phyloP scores from a whole-genome alignment of 2,797 vertebrate genomes.

The Myotis myotis region DNA sequence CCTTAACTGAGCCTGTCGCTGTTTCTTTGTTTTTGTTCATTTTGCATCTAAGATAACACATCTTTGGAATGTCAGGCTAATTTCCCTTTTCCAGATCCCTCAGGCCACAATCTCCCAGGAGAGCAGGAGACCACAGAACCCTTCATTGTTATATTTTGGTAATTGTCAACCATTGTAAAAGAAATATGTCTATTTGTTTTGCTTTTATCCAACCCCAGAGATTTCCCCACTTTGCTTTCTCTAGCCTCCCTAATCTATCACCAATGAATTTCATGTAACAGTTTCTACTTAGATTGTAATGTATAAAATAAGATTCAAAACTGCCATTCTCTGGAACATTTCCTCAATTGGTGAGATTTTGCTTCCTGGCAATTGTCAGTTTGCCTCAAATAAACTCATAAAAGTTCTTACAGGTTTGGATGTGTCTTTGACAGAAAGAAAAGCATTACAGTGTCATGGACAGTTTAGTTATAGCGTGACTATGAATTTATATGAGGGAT shows the following conservation, averaged over 20 bases:
- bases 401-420: not conserved
- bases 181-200: not conserved
- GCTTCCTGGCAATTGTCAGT: not conserved
- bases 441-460: not conserved
- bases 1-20: not conserved
- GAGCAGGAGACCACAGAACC: not conserved
- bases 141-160: not conserved
- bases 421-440: not conserved
- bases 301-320: not conserved
- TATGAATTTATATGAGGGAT: not conserved
- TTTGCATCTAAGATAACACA: not conserved
- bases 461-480: not conserved
- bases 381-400: not conserved
- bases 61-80: not conserved
- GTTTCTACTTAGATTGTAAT: not conserved
- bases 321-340: not conserved
- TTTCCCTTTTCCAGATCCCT: not conserved
- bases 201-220: not conserved
- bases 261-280: not conserved
- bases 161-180: not conserved
- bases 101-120: not conserved
- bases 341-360: not conserved
- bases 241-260: not conserved
- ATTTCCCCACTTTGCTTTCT: not conserved
- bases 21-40: not conserved